Base-by-base conservation (phyloP, 2,797 vertebrate genomes). In the Pterois miles region DNA sequence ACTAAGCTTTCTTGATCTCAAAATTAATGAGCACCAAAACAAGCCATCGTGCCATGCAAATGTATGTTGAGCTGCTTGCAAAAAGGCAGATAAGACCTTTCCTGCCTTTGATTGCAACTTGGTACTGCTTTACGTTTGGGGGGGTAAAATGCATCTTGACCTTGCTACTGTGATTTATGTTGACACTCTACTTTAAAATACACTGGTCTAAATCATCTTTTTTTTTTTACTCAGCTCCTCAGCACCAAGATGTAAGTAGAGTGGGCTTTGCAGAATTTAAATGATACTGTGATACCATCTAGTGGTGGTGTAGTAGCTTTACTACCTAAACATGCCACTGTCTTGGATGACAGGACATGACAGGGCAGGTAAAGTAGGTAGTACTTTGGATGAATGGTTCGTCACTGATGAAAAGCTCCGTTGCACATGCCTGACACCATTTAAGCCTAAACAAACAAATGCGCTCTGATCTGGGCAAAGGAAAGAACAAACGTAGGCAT, bases 241-340 rank as follows among this genome's bases (percentile, higher is more conserved):
- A 22, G 13, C 23, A 53, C 4, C 8, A 6, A 31, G 23, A 4
- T 67, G 5, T 23, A 11, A 25, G 9, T 22, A 20, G 8, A 38
- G 1, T n/a, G 48, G 18, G 5, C 20, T 54, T 64, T 31, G n/a
- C 6, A 57, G 6, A 43, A 46, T 64, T 57, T 54, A 77, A 22
- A 60, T 9, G 9, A 68, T 72, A 50, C 65, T 29, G 38, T 65
- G 23, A 5, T 48, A 18, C 90, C 89, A 86, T 84, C 89, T 92
- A 86, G 85, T 78, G 90, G 84, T 59, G 9, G 84, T 56, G 9
- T 3, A 73, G 5, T 4, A 3, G 7, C 53, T 53, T 33, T 40
- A 72, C 22, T 43, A 65, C 36, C 18, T 57, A 33, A 50, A 13
- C 0, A 18, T 2, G 10, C 31, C 25, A 8, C 36, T 36, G 2